phyloP scores from a whole-genome alignment of 2,113 vertebrate species.

The Elephas maximus region DNA sequence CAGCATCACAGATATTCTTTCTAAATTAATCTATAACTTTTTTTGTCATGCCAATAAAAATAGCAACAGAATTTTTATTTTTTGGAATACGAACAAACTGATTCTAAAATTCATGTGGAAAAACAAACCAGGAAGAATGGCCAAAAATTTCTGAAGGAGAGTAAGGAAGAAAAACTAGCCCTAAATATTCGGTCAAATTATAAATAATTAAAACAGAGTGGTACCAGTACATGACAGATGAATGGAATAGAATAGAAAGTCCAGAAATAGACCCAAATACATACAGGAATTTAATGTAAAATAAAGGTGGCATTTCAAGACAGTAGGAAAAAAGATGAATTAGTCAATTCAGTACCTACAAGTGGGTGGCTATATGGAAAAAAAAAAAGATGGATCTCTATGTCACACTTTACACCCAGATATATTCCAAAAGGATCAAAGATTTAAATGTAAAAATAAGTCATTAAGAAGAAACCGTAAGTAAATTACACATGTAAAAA shows the following conservation, averaged over 20 bases:
- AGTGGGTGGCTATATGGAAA: background rate
- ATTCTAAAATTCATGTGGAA: background rate
- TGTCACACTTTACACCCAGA: too few species aligned
- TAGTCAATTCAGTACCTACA: background rate
- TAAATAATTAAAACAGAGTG: slow-evolving; percentile 19
- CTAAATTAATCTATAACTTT: background rate
- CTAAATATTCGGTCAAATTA: background rate
- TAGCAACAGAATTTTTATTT: background rate
- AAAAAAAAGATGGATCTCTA: background rate
- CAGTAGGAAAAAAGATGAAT: background rate
- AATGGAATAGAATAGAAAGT: background rate
- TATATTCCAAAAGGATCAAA: background rate
- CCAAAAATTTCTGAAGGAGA: slow-evolving; percentile 32
- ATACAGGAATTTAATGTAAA: background rate
- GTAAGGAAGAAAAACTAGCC: background rate
- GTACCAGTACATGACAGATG: background rate
- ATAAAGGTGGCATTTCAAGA: background rate
- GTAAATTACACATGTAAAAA: too few species aligned
- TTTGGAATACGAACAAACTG: background rate
- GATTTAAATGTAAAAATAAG: background rate
- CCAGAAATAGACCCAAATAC: background rate
- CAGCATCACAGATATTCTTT: background rate
- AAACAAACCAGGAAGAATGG: slow-evolving; percentile 30
- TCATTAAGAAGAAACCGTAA: background rate
- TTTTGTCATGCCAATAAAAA: background rate